A percentile compares a stretch with the other conserved stretches of the same genome.
These are phyloP conservation scores for Oscheius onirici DNA, from an alignment of 2,888 invertebrate genomes.

Conservation along the genomic window DNA sequence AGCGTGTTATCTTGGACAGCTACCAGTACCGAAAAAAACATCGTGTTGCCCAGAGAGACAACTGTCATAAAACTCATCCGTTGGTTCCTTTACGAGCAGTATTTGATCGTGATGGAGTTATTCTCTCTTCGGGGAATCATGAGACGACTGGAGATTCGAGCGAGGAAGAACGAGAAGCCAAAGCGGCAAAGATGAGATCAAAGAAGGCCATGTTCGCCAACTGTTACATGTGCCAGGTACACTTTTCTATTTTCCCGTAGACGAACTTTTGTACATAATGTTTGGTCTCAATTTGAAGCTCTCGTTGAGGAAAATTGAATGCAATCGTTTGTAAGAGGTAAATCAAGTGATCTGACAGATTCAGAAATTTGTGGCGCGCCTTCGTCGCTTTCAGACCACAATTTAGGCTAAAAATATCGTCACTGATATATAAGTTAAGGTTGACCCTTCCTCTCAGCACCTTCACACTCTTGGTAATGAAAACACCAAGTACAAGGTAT, in stretches of 20 bases:
- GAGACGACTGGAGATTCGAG: conserved; percentile 39
- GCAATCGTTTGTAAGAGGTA: too few species aligned
- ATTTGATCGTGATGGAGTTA: background rate
- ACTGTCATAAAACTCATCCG: conserved; percentile 46
- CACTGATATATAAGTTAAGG: background rate
- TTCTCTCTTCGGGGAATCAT: background rate
- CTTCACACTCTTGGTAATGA: conserved; percentile 58
- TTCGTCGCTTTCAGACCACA: too few species aligned
- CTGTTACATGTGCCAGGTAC: conserved; percentile 53
- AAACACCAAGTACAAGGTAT: conserved; percentile 36
- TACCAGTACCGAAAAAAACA: conserved; percentile 39
- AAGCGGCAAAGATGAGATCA: conserved; percentile 27
- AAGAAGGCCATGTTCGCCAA: conserved; percentile 50
- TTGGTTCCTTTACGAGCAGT: conserved; percentile 40
- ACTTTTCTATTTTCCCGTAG: too few species aligned
- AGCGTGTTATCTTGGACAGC: conserved; percentile 40
- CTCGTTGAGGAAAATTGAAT: too few species aligned
- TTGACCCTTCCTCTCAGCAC: conserved; percentile 54
- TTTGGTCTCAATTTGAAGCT: too few species aligned
- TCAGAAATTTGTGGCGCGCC: too few species aligned
- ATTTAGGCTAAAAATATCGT: too few species aligned
- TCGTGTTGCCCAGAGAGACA: conserved; percentile 42
- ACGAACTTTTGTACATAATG: too few species aligned
- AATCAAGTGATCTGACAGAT: too few species aligned
- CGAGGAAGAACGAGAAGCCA: conserved; percentile 42